These are phyloP conservation scores for Syngnathus typhle DNA, from an alignment of 2,113 vertebrate species.

Conservation along the genomic window DNA sequence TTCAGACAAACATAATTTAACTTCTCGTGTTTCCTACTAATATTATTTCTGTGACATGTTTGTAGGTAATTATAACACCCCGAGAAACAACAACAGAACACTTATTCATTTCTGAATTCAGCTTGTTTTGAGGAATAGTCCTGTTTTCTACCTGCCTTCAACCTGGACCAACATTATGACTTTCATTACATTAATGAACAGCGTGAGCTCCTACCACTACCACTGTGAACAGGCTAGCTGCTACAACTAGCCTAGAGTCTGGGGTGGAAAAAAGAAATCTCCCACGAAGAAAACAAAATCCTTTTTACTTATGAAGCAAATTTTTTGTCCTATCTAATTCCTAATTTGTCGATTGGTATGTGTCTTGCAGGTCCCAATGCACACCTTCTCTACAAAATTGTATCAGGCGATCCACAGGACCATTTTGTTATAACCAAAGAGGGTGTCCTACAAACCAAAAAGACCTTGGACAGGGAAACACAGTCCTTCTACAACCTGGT, in stretches of 20 bases:
- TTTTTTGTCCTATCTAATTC: neutral
- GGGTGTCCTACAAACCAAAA: conserved; percentile 75
- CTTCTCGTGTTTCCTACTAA: neutral
- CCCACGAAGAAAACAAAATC: neutral
- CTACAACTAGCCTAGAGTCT: neutral
- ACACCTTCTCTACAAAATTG: conserved; percentile 79
- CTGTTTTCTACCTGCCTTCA: neutral
- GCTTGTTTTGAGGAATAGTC: neutral
- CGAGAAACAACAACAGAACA: no score
- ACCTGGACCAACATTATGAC: neutral
- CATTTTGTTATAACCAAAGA: conserved; percentile 76
- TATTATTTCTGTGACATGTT: neutral
- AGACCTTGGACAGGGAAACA: conserved; percentile 82
- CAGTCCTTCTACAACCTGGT: conserved; percentile 95
- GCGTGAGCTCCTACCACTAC: no score
- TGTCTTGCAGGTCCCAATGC: conserved; percentile 80
- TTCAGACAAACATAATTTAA: neutral
- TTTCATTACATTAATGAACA: no score
- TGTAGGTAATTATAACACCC: no score
- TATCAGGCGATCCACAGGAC: conserved; percentile 81
- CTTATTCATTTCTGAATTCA: neutral
- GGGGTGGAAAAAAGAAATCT: neutral
- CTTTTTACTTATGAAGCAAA: neutral
- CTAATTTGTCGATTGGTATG: neutral
- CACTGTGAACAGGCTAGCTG: neutral